Evolutionary conservation across 2,888 invertebrate species (phyloP), one percentile per base, ranked within the genome.

Genomic region (Beris morrisii): DNA sequence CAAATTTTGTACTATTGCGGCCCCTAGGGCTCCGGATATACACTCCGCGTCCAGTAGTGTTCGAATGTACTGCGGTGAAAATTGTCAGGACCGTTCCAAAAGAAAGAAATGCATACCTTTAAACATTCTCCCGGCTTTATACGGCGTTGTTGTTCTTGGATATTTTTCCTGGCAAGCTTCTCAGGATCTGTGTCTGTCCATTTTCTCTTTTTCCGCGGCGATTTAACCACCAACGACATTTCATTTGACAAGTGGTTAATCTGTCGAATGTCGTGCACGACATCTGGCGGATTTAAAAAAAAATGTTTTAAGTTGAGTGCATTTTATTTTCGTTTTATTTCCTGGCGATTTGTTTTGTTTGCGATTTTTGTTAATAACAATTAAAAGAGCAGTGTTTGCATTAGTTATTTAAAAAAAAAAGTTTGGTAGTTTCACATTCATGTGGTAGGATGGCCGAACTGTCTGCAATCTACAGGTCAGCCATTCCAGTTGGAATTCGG

Each of bases 51-150:
- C 80, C 6, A 79, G 50, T 4, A 79, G 72, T 7, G 75, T 15
- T 0, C 77, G 75, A 9, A 79, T 71, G 64, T 77, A 78, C 73
- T 71, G 53, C 22, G 4, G 22, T 28, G 28, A 5, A 28, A 53
- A n/a, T 12, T 22, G 61, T 46, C 5, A 13, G 5, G 3, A 22
- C 22, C 15, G n/a, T 13, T 45, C 2, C 9, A 9, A 12, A 30
- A 30, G 22, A 31, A 59, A 12, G 58, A 22, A 22, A 5, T 9
- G 43, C 32, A 32, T 59, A 73, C 73, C 69, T 79, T 81, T 30
- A 74, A 70, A 46, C 80, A 80, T 69, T 79, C 78, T 0, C 75
- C 75, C 0, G 81, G 81, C 22, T 74, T 77, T 0, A 79, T 76
- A 0, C 79, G 76, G 43, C 76, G 77, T 32, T 78, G 79, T 38